Conservation (phyloP, 2,113 vertebrate species). For the Phoxinus phoxinus region DNA sequence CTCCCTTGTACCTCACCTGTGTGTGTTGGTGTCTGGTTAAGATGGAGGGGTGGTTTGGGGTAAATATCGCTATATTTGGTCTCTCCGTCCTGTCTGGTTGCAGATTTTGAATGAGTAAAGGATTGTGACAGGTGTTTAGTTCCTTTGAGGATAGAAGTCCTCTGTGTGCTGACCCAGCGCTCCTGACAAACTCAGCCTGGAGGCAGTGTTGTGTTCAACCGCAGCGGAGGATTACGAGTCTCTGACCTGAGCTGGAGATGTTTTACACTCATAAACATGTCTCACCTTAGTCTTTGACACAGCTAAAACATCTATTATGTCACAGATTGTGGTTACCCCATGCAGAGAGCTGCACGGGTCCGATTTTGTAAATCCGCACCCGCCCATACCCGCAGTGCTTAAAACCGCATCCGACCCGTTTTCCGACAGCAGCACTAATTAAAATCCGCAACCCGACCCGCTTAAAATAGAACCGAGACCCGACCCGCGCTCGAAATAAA, state of each 20-base stretch:
- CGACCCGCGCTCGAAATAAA: no score
- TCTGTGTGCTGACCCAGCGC: slow-evolving; percentile 12
- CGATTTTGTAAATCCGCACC: no score
- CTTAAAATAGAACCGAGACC: no score
- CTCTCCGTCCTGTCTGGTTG: not conserved
- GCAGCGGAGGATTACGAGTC: slow-evolving; percentile 6
- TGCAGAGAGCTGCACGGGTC: no score
- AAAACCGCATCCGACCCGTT: no score
- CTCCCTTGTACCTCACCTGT: not conserved
- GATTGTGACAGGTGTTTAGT: slow-evolving; percentile 12
- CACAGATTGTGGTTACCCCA: not conserved
- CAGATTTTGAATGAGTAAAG: slow-evolving; percentile 21
- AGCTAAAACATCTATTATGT: not conserved
- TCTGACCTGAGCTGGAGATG: slow-evolving; percentile 13
- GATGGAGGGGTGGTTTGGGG: not conserved
- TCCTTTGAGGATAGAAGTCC: slow-evolving; percentile 21
- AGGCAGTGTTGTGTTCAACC: not conserved
- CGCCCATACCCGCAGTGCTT: no score
- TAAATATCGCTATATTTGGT: not conserved
- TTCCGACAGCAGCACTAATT: no score
- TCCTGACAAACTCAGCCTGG: not conserved
- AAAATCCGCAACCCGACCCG: no score
- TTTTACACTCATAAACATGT: slow-evolving; percentile 18
- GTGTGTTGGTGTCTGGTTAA: not conserved
- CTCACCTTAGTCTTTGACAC: not conserved